These are phyloP conservation scores for Rhorus exstirpatorius DNA, from an alignment of 2,888 invertebrate species.

Conservation along the genomic window DNA sequence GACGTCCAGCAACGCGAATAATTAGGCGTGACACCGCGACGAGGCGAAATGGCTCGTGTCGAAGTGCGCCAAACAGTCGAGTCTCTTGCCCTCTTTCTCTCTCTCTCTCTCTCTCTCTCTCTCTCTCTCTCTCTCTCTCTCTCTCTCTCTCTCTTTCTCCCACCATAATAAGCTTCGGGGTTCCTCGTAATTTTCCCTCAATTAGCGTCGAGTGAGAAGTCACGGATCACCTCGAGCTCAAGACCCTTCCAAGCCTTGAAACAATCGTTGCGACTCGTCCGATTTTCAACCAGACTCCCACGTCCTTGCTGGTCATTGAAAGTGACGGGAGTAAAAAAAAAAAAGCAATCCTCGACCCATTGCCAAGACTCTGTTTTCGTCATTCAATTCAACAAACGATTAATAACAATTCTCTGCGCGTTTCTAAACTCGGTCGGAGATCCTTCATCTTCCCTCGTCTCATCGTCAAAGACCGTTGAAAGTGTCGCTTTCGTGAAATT, in stretches of 20 bases:
- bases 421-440: constrained; percentile 16
- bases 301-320: constrained; percentile 47
- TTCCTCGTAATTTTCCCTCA: constrained; percentile 75
- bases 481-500: constrained; percentile 50
- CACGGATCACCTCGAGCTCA: constrained; percentile 53
- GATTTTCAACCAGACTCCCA: constrained; percentile 44
- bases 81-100: constrained; percentile 45
- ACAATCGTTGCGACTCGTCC: constrained; percentile 57
- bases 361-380: constrained; percentile 29
- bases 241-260: constrained; percentile 11
- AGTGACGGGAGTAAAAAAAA: constrained; percentile 39
- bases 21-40: constrained; percentile 71
- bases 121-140: constrained; percentile 51
- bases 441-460: constrained; percentile 18
- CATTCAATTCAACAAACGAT: constrained; percentile 52
- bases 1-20: constrained; percentile 70
- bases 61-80: constrained; percentile 72
- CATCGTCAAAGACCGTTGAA: constrained; percentile 43
- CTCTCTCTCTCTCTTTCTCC: constrained; percentile 40
- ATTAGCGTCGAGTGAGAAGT: constrained; percentile 75
- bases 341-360: constrained; percentile 16
- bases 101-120: constrained; percentile 33
- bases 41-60: constrained; percentile 74
- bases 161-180: constrained; percentile 71
- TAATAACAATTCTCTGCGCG: constrained; percentile 45